phyloP scores from a whole-genome alignment of 2,113 vertebrate genomes.

The Echinops telfairi region DNA sequence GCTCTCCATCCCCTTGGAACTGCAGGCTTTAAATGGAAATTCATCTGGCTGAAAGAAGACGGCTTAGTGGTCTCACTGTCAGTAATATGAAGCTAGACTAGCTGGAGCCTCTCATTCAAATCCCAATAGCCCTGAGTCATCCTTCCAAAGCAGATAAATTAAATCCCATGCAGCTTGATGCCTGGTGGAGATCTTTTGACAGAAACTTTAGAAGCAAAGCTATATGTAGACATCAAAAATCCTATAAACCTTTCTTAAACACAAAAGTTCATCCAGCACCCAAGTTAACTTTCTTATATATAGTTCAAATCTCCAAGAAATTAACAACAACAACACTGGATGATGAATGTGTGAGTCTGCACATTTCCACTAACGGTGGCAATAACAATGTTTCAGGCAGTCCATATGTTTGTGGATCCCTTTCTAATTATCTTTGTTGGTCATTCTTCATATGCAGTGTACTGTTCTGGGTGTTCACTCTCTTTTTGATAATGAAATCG shows the following conservation, averaged over 20 bases:
- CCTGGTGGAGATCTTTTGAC: constrained; percentile 67
- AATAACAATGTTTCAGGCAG: neutral
- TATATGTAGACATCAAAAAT: constrained; percentile 47
- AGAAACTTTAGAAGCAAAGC: constrained; percentile 67
- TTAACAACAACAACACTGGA: constrained; percentile 45
- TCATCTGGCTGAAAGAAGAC: constrained; percentile 63
- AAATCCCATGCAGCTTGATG: neutral
- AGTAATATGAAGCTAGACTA: constrained; percentile 61
- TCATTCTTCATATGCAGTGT: constrained; percentile 32
- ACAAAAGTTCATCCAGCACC: constrained; percentile 10
- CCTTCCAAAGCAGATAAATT: constrained; percentile 64
- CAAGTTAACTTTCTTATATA: constrained; percentile 51
- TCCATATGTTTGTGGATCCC: neutral
- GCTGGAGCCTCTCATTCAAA: constrained; percentile 67
- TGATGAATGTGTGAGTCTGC: constrained; percentile 43
- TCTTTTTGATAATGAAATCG: constrained; percentile 55
- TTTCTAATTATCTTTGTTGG: constrained; percentile 62
- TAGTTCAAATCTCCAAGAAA: constrained; percentile 56
- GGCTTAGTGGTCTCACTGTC: constrained; percentile 50
- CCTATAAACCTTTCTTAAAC: constrained; percentile 59
- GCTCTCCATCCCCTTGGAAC: constrained; percentile 9
- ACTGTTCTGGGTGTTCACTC: constrained; percentile 43
- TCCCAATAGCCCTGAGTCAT: constrained; percentile 64
- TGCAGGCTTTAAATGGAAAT: constrained; percentile 68
- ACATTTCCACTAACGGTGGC: constrained; percentile 20